A percentile compares a stretch with the other conserved stretches of the same genome.
Evolutionary conservation across 2,113 vertebrate genomes (phyloP).

Genomic region (Leptocoma aspasia): DNA sequence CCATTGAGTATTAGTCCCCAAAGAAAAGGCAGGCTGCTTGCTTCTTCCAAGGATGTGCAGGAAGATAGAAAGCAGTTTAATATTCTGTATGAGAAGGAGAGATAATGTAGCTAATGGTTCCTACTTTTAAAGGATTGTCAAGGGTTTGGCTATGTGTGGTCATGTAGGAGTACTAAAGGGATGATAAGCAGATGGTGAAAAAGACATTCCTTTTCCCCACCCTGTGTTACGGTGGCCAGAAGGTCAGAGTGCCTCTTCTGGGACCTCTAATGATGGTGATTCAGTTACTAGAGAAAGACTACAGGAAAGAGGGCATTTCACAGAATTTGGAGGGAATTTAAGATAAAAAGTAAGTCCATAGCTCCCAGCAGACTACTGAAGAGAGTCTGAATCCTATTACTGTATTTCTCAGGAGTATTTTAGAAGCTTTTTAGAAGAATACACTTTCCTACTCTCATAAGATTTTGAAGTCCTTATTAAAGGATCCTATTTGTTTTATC

Average conservation of each 20-base stretch:
- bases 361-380: neutral
- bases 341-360: neutral
- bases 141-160: neutral
- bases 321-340: neutral
- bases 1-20: neutral
- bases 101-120: neutral
- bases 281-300: neutral
- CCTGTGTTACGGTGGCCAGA: neutral
- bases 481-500: conserved; percentile 3
- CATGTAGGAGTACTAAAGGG: neutral
- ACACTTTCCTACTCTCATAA: neutral
- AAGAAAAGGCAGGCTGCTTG: neutral
- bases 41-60: neutral
- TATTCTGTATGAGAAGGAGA: neutral
- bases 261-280: neutral
- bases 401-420: neutral
- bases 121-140: neutral
- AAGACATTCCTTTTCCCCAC: neutral
- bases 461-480: conserved; percentile 5
- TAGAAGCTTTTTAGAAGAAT: neutral
- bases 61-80: neutral
- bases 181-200: neutral
- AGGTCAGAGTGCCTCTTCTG: neutral
- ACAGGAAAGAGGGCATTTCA: neutral
- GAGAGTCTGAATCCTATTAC: neutral